Evolutionary conservation across 2,888 invertebrate genomes (phyloP), one percentile per base, ranked within the genome.

Genomic region (Sarcophaga rosellei): DNA sequence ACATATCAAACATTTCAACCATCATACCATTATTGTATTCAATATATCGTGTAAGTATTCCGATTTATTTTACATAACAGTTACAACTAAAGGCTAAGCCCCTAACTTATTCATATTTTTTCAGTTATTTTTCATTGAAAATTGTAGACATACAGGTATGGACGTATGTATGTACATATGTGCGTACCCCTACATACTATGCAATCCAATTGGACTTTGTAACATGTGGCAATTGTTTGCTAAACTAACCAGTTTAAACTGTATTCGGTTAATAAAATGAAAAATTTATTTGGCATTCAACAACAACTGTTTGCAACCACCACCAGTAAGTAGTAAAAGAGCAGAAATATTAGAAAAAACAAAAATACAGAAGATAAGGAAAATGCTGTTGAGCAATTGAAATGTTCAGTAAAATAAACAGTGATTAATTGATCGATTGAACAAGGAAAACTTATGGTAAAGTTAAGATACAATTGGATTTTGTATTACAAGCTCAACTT

Each of bases 281-380:
- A 61, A n/a, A 68, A 59, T 76, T 61, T 61, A 45, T 68, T 68
- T 44, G 68, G 21, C 76, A 61, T 45, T 57, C 45, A 68, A 20
- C 23, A 68, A 20, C 35, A 77, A 44, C 45, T 21, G 45, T 66
- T 66, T 59, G 76, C 44, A 47, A 12, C 45, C 47, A 47, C 17
- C 5, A 35, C 35, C 35, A 35, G 0, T 17, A 53, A 15, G 17
- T 53, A 15, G 17, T 53, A 15, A 53, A 53, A 53, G 15, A 17
- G 53, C 53, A 53, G 15, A 53, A 53, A 17, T 15, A 47, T 15
- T 47, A 17, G 53, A 53, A 53, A 17, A 53, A 15, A 47, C 0
- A 53, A 15, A 5, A 35, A 10, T 35, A 35, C 10, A 8, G 35
- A 35, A 35, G 35, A 35, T 35, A 35, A 35, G 35, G 35, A 35